A percentile compares a stretch with the other conserved stretches of the same genome.
Evolutionary conservation across 2,113 vertebrate species (phyloP).

Genomic region (Anarhynchus alexandrinus): DNA sequence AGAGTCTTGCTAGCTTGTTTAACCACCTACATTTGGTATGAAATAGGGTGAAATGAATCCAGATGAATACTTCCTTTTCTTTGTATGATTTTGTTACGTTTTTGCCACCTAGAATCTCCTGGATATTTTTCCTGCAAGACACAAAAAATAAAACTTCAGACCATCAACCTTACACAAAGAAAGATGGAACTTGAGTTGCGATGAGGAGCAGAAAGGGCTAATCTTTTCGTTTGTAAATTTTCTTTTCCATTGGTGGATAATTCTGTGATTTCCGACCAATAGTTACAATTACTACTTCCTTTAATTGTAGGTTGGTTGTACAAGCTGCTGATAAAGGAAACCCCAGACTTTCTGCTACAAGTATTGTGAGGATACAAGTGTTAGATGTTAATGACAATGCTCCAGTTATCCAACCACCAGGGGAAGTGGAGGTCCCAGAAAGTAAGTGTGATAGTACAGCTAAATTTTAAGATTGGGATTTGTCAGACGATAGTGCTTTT

Average conservation of each 20-base stretch:
- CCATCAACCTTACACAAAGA: neutral
- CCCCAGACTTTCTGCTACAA: constrained; percentile 79
- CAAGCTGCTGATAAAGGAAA: constrained; percentile 86
- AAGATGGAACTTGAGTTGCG: neutral
- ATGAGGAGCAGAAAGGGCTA: neutral
- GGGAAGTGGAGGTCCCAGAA: constrained; percentile 81
- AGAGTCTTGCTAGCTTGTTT: neutral
- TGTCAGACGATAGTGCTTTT: neutral
- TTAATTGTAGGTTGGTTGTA: constrained; percentile 81
- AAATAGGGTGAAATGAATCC: neutral
- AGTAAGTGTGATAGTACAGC: constrained; percentile 74
- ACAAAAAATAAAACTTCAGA: neutral
- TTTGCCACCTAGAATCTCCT: neutral
- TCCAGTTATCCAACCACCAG: constrained; percentile 77
- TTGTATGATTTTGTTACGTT: neutral
- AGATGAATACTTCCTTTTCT: neutral
- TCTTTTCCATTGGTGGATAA: neutral
- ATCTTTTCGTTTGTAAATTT: neutral
- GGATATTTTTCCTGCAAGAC: neutral
- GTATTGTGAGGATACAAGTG: constrained; percentile 81
- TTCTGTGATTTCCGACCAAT: neutral
- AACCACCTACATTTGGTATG: neutral
- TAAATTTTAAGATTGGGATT: neutral
- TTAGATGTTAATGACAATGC: constrained; percentile 89
- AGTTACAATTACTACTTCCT: constrained; percentile 17